A percentile compares a stretch with the other conserved stretches of the same genome.
Evolutionary conservation across 2,888 invertebrate species (phyloP).

Genomic region (Caenorhabditis virilis): DNA sequence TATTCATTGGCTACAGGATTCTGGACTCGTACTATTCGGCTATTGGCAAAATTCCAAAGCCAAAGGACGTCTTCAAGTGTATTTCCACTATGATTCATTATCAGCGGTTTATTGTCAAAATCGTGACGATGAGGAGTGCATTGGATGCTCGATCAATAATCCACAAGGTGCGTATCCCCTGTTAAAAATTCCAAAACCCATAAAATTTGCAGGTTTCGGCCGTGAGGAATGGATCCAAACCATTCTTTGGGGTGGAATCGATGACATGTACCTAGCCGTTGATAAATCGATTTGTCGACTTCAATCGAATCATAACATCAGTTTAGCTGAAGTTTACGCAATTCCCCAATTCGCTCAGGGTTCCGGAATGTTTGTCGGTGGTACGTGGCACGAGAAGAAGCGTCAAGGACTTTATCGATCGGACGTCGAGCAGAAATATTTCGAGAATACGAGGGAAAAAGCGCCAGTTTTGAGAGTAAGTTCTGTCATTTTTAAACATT

Average conservation of each 20-base stretch:
- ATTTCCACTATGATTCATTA: constrained; percentile 35
- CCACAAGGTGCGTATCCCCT: too few species aligned
- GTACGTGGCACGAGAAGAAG: constrained; percentile 49
- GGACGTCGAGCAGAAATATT: constrained; percentile 46
- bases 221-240: constrained; percentile 44
- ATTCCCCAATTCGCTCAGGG: constrained; percentile 37
- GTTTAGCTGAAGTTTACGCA: constrained; percentile 38
- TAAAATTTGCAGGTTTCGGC: too few species aligned
- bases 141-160: constrained; percentile 18
- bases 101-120: constrained; percentile 38
- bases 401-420: constrained; percentile 40
- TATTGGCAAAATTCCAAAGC: constrained; percentile 38
- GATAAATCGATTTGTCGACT: constrained; percentile 32
- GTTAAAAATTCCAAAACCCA: too few species aligned
- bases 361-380: constrained; percentile 44
- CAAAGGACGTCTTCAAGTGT: constrained; percentile 47
- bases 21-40: constrained; percentile 46
- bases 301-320: constrained; percentile 14
- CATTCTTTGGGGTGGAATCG: constrained; percentile 36
- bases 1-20: too few species aligned
- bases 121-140: constrained; percentile 30
- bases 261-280: constrained; percentile 25
- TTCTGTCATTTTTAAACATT: background rate
- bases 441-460: constrained; percentile 57
- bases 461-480: constrained; percentile 46